phyloP scores from a whole-genome alignment of 2,888 invertebrate species.

The Pseudoips prasinana region DNA sequence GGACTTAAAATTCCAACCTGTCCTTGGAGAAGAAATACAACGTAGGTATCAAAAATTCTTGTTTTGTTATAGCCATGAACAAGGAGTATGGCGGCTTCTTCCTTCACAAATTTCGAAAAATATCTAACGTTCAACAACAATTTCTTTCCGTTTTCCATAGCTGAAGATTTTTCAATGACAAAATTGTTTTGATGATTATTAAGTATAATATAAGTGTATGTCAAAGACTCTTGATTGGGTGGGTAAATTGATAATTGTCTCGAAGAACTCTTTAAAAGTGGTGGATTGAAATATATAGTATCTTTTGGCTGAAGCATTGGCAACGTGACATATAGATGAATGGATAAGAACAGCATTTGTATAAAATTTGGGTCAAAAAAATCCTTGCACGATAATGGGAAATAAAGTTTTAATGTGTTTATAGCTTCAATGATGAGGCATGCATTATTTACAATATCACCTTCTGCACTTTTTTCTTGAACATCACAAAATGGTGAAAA shows the following conservation, averaged over 20 bases:
- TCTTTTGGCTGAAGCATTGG: slow-evolving; percentile 76
- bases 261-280: slow-evolving; percentile 63
- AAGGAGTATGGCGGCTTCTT: slow-evolving; percentile 56
- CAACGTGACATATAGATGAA: slow-evolving; percentile 78
- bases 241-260: slow-evolving; percentile 65
- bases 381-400: slow-evolving; percentile 74
- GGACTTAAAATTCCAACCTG: slow-evolving; percentile 54
- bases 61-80: slow-evolving; percentile 73
- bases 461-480: slow-evolving; percentile 55
- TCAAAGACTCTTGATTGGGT: slow-evolving; percentile 60
- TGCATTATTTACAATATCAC: slow-evolving; percentile 79
- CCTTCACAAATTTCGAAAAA: slow-evolving; percentile 58
- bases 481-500: slow-evolving; percentile 71
- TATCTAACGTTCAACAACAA: slow-evolving; percentile 62
- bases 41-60: slow-evolving; percentile 69
- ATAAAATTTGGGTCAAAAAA: slow-evolving; percentile 78
- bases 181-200: slow-evolving; percentile 59
- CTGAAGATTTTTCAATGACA: slow-evolving; percentile 56
- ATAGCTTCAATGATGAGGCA: slow-evolving; percentile 79
- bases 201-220: slow-evolving; percentile 54
- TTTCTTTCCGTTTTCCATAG: slow-evolving; percentile 61
- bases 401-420: slow-evolving; percentile 77
- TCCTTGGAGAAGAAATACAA: slow-evolving; percentile 60
- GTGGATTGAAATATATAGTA: slow-evolving; percentile 65
- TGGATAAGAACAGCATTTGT: slow-evolving; percentile 81